Base-by-base conservation (phyloP, 2,888 invertebrate genomes). In the Cerceris rybyensis region DNA sequence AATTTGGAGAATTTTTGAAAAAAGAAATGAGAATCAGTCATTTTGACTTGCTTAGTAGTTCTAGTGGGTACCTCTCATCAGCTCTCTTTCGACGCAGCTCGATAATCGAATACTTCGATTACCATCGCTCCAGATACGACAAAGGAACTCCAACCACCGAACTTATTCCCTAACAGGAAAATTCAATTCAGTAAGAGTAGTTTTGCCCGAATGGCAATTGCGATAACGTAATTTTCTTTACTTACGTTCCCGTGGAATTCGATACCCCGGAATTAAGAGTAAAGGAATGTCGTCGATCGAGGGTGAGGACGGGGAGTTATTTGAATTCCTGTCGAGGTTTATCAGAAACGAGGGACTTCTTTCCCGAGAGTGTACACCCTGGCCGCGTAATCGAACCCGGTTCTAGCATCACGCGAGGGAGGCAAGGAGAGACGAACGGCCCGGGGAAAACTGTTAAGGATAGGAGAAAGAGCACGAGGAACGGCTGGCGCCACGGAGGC, bases 401-500 rank as follows among this genome's bases (percentile, higher is more conserved):
- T 71, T n/a, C 7, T 49, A 39, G n/a, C 55, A 46, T 55, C 52
- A 7, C 55, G n/a, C 43, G 39, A 54, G n/a, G 42, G 52, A 17
- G 60, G 16, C 28, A n/a, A n/a, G 57, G 52, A 54, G 52, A 50
- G 13, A 65, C 43, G 69, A 28, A 52, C 28, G 42, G 41, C 46
- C 16, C 46, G 13, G 46, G 46, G n/a, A 46, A 46, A 71, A n/a
- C 7, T 49, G 42, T n/a, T 43, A 59, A 52, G 68, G 64, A 58
- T 43, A 61, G 28, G 67, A 16, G 67, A 75, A 58, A 75, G 50
- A 42, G 66, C 41, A 41, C 61, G 52, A 7, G 58, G 17, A 64
- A 57, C 74, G 80, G 70, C 71, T 88, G 89, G 89, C 86, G 89
- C 87, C 86, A 84, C 64, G 80, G 70, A 83, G 83, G 78, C 81